Evolutionary conservation across 2,888 invertebrate species (phyloP), one percentile per base, ranked within the genome.

Genomic region (Stenichneumon culpator): DNA sequence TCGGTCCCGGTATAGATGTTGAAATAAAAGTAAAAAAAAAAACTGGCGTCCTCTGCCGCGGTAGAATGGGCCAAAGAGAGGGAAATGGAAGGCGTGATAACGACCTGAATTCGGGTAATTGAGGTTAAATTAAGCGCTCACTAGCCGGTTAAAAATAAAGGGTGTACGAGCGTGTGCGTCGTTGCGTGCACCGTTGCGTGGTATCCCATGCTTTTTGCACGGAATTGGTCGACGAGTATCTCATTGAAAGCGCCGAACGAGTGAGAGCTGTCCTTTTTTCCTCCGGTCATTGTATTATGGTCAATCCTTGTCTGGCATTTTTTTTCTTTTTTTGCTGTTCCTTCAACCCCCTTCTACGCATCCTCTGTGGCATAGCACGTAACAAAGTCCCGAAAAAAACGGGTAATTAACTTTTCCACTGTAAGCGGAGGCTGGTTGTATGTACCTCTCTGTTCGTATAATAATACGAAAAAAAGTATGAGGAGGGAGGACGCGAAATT

Each of bases 51-150:
- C 69, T 60, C 67, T 68, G 54, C 44, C 68, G 50, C 36, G 68
- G 52, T 57, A 47, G 32, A 67, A 67, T 32, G 65, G 36, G 32
- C 54, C 32, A 22, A 54, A 52, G 50, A 52, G 75, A 47, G 69
- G 65, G 65, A 68, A 70, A 67, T 39, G 67, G 69, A 28, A 75
- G 67, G 74, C 68, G 74, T 67, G 81, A 86, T 86, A 87, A 88
- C 84, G 88, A 86, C 82, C 86, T 82, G 86, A 91, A 90, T 90
- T 89, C 86, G 82, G 86, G 82, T 88, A 90, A 91, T 91, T 91
- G 89, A 88, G 88, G 83, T 77, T 78, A 81, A 89, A 88, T 89
- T 88, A 88, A 86, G 75, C 54, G 32, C 32, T 78, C 77, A 63
- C 69, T 72, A 47, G 70, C 81, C 74, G 79, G 79, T 85, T 86